A percentile compares a stretch with the other conserved stretches of the same genome.
Conservation (phyloP, 2,113 vertebrate species). For the Myrmophylax atrothorax region DNA sequence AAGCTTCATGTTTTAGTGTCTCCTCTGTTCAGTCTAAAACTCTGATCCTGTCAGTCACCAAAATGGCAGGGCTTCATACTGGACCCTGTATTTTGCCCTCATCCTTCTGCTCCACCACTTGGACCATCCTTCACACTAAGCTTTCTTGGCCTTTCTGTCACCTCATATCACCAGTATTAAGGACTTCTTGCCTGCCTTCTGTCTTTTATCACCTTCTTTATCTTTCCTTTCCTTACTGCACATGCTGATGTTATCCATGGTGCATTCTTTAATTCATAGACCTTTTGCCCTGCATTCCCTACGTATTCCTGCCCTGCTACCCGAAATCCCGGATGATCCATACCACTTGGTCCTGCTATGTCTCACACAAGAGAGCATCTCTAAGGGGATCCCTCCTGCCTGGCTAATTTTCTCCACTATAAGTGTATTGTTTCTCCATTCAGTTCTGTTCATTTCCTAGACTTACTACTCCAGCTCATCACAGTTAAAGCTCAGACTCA, state of each 20-base stretch:
- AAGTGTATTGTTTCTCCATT: neutral
- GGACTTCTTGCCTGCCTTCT: neutral
- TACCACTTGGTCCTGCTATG: neutral
- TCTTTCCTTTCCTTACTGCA: neutral
- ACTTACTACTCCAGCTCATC: neutral
- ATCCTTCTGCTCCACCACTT: neutral
- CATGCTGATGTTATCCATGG: neutral
- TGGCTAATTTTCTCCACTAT: neutral
- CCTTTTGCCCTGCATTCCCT: neutral
- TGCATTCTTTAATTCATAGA: neutral
- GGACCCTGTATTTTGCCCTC: neutral
- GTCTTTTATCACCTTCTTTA: neutral
- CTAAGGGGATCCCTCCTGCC: neutral
- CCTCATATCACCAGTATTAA: neutral
- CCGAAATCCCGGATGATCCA: neutral
- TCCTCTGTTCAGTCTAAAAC: neutral
- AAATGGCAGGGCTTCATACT: neutral
- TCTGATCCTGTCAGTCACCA: neutral
- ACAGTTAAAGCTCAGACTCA: neutral
- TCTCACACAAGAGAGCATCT: neutral
- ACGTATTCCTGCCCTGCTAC: neutral
- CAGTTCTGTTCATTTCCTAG: neutral
- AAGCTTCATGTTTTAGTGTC: neutral
- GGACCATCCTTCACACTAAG: neutral
- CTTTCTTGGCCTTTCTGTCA: neutral